Base-by-base conservation (phyloP, 1,140 invertebrate genomes). In the Holotrichia oblita region DNA sequence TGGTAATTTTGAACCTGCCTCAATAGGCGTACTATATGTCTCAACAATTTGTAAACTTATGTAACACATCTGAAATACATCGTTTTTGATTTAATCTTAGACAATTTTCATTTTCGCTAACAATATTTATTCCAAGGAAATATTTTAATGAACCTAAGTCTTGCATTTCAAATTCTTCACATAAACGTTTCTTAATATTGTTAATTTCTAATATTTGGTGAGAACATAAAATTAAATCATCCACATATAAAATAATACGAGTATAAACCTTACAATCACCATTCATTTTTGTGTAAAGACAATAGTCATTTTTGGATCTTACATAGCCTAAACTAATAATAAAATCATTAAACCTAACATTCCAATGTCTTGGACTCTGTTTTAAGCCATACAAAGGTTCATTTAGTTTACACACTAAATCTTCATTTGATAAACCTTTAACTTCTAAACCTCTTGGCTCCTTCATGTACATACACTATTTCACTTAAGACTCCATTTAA, bases 1-100 rank as follows among this genome's bases (percentile, higher is more conserved):
- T 1, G 2, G 3, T 61, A 73, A 48, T 22, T 77, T n/a, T 79
- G 44, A 20, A 72, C 17, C 34, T 64, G 34, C n/a, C 27, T 81
- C 76, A 10, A 40, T 73, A 20, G 34, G n/a, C 6, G 73, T 44
- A 2, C 44, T 41, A 4, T n/a, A 40, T 40, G 6, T 8, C 1
- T 10, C 34, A 34, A 40, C 72, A 40, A 40, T 73, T 22, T 12
- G 1, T 42, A 55, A 61, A 76, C 17, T 34, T 22, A 48, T 14
- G 7, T 41, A 76, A n/a, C 3, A 27, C 14, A 0, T 79, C 76
- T n/a, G 12, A 17, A 34, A 61, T 48, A 14, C 41, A 77, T 44
- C 22, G 9, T 72, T 14, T 41, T 40, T 76, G 59, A 72, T 34
- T 34, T 34, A 34, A 34, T 34, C 27, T 34, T 24, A 27, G 6